These are phyloP conservation scores for Sericinus montela DNA, from an alignment of 2,888 invertebrate genomes.

Conservation along the genomic window DNA sequence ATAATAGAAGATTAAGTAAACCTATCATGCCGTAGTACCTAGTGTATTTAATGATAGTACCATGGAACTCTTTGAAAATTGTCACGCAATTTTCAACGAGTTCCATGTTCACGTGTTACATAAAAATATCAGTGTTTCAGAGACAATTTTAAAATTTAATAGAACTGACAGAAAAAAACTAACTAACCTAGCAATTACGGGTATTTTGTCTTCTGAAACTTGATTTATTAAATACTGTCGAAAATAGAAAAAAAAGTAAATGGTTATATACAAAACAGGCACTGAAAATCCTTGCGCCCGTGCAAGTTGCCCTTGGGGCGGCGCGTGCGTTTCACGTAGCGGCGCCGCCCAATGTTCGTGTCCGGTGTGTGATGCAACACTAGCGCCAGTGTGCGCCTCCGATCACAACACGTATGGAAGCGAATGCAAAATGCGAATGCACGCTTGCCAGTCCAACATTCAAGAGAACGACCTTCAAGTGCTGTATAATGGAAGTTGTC, in stretches of 20 bases:
- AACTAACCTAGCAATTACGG: too few relatives aligned
- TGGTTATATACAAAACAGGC: constrained; percentile 45
- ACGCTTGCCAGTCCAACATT: constrained; percentile 87
- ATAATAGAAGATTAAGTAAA: too few relatives aligned
- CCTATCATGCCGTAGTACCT: too few relatives aligned
- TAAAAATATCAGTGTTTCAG: too few relatives aligned
- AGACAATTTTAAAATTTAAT: too few relatives aligned
- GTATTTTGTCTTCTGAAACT: too few relatives aligned
- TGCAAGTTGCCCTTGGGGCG: constrained; percentile 81
- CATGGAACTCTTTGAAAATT: too few relatives aligned
- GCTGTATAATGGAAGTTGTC: constrained; percentile 79
- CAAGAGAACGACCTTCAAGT: constrained; percentile 81
- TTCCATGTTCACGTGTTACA: too few relatives aligned
- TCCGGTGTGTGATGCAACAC: constrained; percentile 86
- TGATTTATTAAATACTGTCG: background rate
- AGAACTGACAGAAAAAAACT: too few relatives aligned
- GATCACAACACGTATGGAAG: constrained; percentile 90
- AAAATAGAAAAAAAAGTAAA: background rate
- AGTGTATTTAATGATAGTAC: too few relatives aligned
- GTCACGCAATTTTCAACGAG: too few relatives aligned
- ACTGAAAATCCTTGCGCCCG: constrained; percentile 79
- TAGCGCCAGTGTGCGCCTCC: constrained; percentile 87
- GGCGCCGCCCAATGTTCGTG: constrained; percentile 84
- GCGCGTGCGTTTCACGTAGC: constrained; percentile 83
- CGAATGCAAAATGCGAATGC: constrained; percentile 89